phyloP scores from a whole-genome alignment of 2,113 vertebrate genomes.

The Channa maculata region DNA sequence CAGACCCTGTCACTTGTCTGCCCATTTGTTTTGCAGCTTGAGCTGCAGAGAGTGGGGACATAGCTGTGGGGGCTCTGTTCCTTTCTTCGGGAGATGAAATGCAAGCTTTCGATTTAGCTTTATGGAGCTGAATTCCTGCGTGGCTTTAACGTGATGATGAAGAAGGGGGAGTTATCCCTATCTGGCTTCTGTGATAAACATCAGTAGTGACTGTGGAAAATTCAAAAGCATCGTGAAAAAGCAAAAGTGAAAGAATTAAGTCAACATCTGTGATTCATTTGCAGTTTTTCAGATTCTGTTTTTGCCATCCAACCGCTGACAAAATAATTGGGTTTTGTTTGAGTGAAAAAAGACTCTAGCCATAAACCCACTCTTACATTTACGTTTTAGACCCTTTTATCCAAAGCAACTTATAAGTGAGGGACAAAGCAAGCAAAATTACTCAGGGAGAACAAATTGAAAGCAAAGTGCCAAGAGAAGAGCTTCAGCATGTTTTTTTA shows the following conservation, averaged over 20 bases:
- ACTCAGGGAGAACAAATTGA: too few species aligned
- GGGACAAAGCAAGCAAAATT: too few species aligned
- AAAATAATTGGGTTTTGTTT: constrained; percentile 38
- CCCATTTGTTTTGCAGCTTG: constrained; percentile 47
- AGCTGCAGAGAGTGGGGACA: constrained; percentile 20
- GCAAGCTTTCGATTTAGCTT: constrained; percentile 31
- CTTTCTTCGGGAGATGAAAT: constrained; percentile 43
- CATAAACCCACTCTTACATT: not conserved
- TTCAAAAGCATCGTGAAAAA: constrained; percentile 6
- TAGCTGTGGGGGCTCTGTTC: constrained; percentile 37
- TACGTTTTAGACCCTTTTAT: too few species aligned
- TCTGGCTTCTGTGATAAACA: constrained; percentile 37
- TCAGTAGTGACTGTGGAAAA: constrained; percentile 7
- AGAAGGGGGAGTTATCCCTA: constrained; percentile 7
- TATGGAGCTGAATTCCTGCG: constrained; percentile 2
- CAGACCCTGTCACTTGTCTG: constrained; percentile 4
- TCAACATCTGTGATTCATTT: constrained; percentile 74
- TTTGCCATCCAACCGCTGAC: constrained; percentile 40
- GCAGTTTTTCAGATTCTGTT: not conserved
- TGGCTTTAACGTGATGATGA: constrained; percentile 1
- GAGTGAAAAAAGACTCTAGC: constrained; percentile 49
- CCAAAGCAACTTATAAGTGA: too few species aligned
- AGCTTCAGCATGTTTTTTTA: too few species aligned
- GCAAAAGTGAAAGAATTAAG: constrained; percentile 33
- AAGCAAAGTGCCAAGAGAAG: too few species aligned